Base-by-base conservation (phyloP, 2,888 invertebrate species). In the Melanophora roralis region DNA sequence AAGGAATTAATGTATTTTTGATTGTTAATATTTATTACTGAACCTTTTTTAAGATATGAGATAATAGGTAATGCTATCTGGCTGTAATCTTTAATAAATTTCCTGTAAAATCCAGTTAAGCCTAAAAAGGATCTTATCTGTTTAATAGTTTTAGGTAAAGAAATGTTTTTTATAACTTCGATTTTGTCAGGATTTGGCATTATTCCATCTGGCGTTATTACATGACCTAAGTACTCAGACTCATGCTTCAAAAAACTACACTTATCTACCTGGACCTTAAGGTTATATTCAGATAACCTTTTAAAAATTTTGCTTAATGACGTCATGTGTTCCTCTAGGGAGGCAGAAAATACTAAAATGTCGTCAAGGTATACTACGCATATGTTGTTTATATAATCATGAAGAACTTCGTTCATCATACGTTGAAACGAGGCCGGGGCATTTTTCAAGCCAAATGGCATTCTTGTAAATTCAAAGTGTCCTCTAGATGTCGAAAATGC, bases 391-490 rank as follows among this genome's bases (percentile, higher is more conserved):
- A 62, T 34, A 14, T 19, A 51, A 27, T 72, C 53, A 21, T 62
- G 62, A 40, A 62, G 32, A 8, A 62, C 38, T 19, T 51, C 62
- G 21, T 72, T 60, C 62, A 60, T 60, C 51, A 43, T 72, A 11
- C 49, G 23, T 38, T 72, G 40, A 34, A 71, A 60, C n/a, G 71
- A 23, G 21, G 55, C 72, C 12, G 72, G 72, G 0, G 16, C 62
- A 43, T 72, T 64, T 27, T 72, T 72, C 12, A 72, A 21, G 19
- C 43, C 55, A 27, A 68, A 68, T 12, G 57, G 36, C 69, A 69
- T 69, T 21, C 57, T 12, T 7, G 53, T 51, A 53, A 62, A 64
- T 23, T 73, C 62, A 21, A 11, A 73, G 53, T 62, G 62, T 19
- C 72, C 60, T 27, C n/a, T 38, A 36, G 23, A 6, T 2, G 47